Percentiles rank a stretch among this genome's conserved stretches.
Evolutionary conservation across 1,140 invertebrate species (phyloP).

Genomic region (Medauroidea extradentata): DNA sequence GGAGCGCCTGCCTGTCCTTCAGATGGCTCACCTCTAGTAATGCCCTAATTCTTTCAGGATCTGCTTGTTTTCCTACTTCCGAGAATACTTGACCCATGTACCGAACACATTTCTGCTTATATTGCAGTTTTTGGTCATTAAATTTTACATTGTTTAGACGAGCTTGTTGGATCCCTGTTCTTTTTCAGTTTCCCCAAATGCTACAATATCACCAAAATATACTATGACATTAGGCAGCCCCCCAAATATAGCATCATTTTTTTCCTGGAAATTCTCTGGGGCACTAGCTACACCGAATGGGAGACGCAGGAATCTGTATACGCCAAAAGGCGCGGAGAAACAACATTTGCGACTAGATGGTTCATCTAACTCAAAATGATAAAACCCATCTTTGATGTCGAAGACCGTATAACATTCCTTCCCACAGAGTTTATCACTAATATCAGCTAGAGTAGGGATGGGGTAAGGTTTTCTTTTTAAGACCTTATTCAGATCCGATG

Average conservation of each 20-base stretch:
- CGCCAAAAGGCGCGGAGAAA: constrained; percentile 27
- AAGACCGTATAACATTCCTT: constrained; percentile 18
- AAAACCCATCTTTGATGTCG: constrained; percentile 25
- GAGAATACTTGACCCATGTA: constrained; percentile 37
- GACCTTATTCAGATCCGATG: constrained; percentile 19
- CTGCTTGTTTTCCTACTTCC: constrained; percentile 31
- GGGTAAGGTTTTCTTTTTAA: constrained; percentile 12
- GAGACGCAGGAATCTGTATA: constrained; percentile 32
- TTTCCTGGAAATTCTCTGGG: constrained; percentile 37
- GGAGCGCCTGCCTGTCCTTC: constrained; percentile 29
- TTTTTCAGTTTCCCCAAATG: constrained; percentile 20
- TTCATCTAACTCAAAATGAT: constrained; percentile 18
- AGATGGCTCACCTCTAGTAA: constrained; percentile 35
- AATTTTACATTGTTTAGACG: constrained; percentile 33
- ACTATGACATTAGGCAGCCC: constrained; percentile 33
- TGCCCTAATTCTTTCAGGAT: constrained; percentile 37
- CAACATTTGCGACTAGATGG: constrained; percentile 10
- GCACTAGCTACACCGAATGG: constrained; percentile 34
- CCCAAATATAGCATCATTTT: constrained; percentile 28
- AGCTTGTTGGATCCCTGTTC: constrained; percentile 34
- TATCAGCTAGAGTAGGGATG: constrained; percentile 17
- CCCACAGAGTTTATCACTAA: constrained; percentile 14
- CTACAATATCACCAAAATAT: constrained; percentile 39
- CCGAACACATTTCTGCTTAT: constrained; percentile 20
- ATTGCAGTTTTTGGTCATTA: constrained; percentile 35